Percentiles rank a stretch among this genome's conserved stretches.
These are phyloP conservation scores for Malacosoma neustria DNA, from an alignment of 2,888 invertebrate genomes.

Conservation along the genomic window DNA sequence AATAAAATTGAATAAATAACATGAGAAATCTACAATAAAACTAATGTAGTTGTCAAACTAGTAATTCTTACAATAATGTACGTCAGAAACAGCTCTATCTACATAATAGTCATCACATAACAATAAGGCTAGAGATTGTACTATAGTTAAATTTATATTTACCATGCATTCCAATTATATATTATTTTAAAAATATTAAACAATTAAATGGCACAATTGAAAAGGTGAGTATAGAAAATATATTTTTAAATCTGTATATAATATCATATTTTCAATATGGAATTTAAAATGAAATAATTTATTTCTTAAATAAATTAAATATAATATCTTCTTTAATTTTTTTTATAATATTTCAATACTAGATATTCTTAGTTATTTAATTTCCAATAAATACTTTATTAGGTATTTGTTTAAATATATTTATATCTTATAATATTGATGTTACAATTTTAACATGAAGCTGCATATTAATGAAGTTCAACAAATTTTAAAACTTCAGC, in stretches of 20 bases:
- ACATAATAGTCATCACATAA: conserved; percentile 31
- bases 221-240: background rate
- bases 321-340: background rate
- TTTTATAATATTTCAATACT: background rate
- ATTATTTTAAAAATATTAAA: background rate
- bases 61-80: conserved; percentile 18
- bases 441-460: too few species aligned
- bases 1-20: too few species aligned
- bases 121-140: conserved; percentile 64
- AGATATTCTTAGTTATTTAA: conserved; percentile 1
- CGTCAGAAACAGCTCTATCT: too few species aligned
- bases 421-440: too few species aligned
- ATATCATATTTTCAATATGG: too few species aligned
- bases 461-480: too few species aligned
- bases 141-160: conserved; percentile 38
- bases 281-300: too few species aligned
- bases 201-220: background rate
- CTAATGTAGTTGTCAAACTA: conserved; percentile 12
- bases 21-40: conserved; percentile 25
- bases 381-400: too few species aligned
- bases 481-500: too few species aligned
- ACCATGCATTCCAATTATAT: background rate
- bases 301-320: background rate
- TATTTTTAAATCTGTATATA: too few species aligned
- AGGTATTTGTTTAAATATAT: too few species aligned